These are phyloP conservation scores for Cynopterus brachyotis DNA, from an alignment of 2,113 vertebrate species.

Conservation along the genomic window DNA sequence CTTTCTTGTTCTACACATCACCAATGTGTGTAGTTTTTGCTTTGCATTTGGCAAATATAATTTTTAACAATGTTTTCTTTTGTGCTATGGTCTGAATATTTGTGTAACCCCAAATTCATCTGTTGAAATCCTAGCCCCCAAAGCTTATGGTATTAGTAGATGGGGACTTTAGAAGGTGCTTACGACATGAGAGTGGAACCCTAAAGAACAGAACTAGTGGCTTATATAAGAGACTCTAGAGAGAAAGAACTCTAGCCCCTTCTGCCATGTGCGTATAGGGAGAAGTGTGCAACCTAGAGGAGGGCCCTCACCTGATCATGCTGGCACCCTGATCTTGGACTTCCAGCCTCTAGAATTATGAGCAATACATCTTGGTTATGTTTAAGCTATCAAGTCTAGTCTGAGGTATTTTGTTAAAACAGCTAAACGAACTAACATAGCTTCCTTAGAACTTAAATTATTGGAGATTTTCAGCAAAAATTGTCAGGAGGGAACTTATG, in stretches of 20 bases:
- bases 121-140: background rate
- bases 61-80: background rate
- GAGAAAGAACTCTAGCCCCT: background rate
- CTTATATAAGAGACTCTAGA: background rate
- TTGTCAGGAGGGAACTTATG: background rate
- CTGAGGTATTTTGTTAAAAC: background rate
- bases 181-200: background rate
- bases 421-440: background rate
- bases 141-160: background rate
- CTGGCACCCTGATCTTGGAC: background rate
- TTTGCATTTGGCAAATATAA: background rate
- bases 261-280: background rate
- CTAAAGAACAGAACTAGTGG: background rate
- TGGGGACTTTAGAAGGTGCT: background rate
- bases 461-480: background rate
- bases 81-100: background rate
- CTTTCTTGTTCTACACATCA: background rate
- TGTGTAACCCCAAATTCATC: background rate
- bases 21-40: background rate
- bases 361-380: background rate
- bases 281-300: background rate
- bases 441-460: background rate
- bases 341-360: background rate
- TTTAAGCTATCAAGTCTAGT: background rate
- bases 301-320: background rate